Evolutionary conservation across 2,888 invertebrate species (phyloP).

Genomic region (Parapristionchus giblindavisi): DNA sequence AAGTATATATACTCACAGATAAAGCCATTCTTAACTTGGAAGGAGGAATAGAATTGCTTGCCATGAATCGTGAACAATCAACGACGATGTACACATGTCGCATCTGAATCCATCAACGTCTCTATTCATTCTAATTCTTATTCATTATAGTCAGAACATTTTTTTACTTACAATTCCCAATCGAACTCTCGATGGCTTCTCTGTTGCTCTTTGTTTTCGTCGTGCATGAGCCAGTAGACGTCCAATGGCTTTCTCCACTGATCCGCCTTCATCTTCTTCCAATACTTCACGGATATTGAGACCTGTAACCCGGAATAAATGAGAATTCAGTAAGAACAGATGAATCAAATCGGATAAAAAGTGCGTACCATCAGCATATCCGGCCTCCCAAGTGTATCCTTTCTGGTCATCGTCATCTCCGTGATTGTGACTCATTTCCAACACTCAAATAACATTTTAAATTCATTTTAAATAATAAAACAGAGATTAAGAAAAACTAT

Average conservation of each 20-base stretch:
- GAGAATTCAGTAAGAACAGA: not conserved
- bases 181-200: conserved; percentile 78
- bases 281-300: conserved; percentile 81
- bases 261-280: conserved; percentile 92
- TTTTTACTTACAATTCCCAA: conserved; percentile 80
- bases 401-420: conserved; percentile 60
- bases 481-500: not conserved
- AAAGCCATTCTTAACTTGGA: conserved; percentile 79
- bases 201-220: conserved; percentile 73
- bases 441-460: not conserved
- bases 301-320: conserved; percentile 45
- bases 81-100: conserved; percentile 89
- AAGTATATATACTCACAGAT: conserved; percentile 82
- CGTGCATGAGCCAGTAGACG: conserved; percentile 90
- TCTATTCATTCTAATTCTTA: conserved; percentile 8
- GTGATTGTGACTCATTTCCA: conserved; percentile 31
- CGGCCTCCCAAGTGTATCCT: conserved; percentile 73
- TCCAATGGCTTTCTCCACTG: conserved; percentile 87
- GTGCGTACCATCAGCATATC: conserved; percentile 72
- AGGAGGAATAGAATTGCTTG: conserved; percentile 92
- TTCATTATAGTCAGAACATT: not conserved
- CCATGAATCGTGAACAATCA: conserved; percentile 94
- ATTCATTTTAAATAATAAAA: not conserved
- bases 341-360: not conserved
- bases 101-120: conserved; percentile 78